A percentile compares a stretch with the other conserved stretches of the same genome.
Conservation (phyloP, 2,888 invertebrate species). For the Azorinus chamasolen region DNA sequence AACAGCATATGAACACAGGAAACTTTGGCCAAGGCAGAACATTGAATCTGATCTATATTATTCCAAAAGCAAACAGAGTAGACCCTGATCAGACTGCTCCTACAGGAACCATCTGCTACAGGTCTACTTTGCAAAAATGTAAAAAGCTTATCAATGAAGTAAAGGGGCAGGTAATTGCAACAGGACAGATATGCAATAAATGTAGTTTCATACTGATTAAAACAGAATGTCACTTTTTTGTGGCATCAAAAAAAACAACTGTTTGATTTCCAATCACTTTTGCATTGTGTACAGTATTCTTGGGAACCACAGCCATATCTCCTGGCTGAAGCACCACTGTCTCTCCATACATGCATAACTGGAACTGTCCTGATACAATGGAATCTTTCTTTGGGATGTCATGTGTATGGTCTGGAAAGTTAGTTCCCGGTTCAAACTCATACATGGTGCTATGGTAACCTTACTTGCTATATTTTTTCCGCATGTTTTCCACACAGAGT, state of each 20-base stretch:
- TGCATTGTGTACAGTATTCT: too few species aligned
- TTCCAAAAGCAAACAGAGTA: too few species aligned
- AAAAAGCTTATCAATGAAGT: too few species aligned
- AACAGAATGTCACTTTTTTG: constrained; percentile 37
- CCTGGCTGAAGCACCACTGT: constrained; percentile 80
- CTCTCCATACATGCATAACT: constrained; percentile 80
- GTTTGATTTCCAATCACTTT: constrained; percentile 77
- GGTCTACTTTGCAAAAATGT: too few species aligned
- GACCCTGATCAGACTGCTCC: too few species aligned
- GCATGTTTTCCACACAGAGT: constrained; percentile 75
- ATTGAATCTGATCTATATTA: too few species aligned
- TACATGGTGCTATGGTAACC: constrained; percentile 78
- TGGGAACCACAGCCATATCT: constrained; percentile 82
- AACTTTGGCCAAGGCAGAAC: too few species aligned
- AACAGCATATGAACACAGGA: too few species aligned
- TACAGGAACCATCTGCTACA: too few species aligned
- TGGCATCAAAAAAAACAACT: constrained; percentile 81
- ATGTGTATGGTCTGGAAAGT: constrained; percentile 83
- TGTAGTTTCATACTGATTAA: too few species aligned
- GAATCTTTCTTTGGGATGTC: constrained; percentile 80
- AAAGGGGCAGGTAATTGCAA: too few species aligned
- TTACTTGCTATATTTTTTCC: constrained; percentile 74
- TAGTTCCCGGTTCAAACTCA: constrained; percentile 78
- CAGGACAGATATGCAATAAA: too few species aligned
- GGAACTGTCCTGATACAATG: constrained; percentile 74